These are phyloP conservation scores for Gorsachius magnificus DNA, from an alignment of 2,797 vertebrate genomes.

Conservation along the genomic window DNA sequence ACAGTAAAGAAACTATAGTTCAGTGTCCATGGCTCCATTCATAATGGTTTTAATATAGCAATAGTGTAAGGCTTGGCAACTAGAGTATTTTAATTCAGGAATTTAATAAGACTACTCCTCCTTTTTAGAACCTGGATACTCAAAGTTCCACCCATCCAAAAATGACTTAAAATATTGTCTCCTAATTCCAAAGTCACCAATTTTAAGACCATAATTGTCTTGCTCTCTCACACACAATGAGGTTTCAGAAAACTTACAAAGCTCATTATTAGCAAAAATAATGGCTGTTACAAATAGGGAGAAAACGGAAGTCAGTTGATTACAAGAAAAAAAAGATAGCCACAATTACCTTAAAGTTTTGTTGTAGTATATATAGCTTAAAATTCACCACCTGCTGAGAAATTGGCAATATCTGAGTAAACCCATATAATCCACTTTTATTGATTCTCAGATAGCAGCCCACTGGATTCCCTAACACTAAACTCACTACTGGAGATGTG, in stretches of 20 bases:
- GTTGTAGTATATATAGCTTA: not conserved
- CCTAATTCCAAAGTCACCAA: not conserved
- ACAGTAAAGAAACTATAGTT: not conserved
- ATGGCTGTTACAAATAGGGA: not conserved
- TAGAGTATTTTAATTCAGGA: not conserved
- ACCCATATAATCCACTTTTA: not conserved
- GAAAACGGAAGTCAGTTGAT: not conserved
- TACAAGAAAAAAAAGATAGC: not conserved
- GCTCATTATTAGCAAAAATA: not conserved
- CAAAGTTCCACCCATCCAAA: not conserved
- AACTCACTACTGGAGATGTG: not conserved
- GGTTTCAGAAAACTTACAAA: not conserved
- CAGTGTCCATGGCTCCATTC: not conserved
- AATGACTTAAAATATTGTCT: not conserved
- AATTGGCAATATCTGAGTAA: not conserved
- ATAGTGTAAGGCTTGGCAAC: not conserved
- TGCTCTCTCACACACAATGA: not conserved
- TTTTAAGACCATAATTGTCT: not conserved
- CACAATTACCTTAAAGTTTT: not conserved
- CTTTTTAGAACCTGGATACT: not conserved
- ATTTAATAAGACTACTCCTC: not conserved
- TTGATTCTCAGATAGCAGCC: not conserved
- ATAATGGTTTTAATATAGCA: not conserved
- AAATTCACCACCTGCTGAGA: not conserved
- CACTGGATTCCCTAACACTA: not conserved